phyloP scores from a whole-genome alignment of 2,797 vertebrate species.

The Hoplostethus mediterraneus region DNA sequence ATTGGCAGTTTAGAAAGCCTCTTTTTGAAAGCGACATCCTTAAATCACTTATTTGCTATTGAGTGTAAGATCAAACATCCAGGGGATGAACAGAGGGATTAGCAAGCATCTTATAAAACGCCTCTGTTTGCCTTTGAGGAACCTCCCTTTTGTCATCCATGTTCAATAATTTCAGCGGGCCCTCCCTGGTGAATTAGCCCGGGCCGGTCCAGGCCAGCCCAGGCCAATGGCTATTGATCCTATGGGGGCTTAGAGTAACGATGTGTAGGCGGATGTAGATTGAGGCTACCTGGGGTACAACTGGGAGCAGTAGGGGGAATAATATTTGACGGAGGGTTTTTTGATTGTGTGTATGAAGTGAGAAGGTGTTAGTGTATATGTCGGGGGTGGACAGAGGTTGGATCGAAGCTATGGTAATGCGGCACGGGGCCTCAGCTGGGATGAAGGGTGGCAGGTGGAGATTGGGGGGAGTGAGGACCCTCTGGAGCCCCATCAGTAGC shows the following conservation, averaged over 20 bases:
- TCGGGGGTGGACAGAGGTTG: conserved; percentile 53
- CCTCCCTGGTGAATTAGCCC: conserved; percentile 54
- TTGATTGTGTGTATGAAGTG: conserved; percentile 11
- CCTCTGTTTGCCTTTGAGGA: conserved; percentile 65
- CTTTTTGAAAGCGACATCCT: conserved; percentile 39
- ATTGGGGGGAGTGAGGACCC: conserved; percentile 70
- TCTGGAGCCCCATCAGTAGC: conserved; percentile 81
- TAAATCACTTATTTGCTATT: conserved; percentile 52
- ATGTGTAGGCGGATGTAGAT: conserved; percentile 7
- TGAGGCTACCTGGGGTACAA: conserved; percentile 1
- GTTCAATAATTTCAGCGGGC: conserved; percentile 54
- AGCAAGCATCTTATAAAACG: conserved; percentile 65
- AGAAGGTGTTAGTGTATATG: conserved; percentile 35
- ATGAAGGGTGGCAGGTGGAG: conserved; percentile 82
- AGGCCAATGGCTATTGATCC: conserved; percentile 75
- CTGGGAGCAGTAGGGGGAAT: conserved; percentile 26
- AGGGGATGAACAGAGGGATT: conserved; percentile 63
- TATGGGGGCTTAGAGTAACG: conserved; percentile 46
- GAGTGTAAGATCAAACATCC: conserved; percentile 68
- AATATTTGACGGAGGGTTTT: conserved; percentile 18
- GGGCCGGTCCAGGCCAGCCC: conserved; percentile 27
- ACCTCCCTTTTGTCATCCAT: conserved; percentile 61
- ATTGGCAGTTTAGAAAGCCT: conserved; percentile 52
- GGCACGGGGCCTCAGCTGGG: conserved; percentile 80
- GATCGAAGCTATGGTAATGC: conserved; percentile 70